These are phyloP conservation scores for Pseudorhombus dupliciocellatus DNA, from an alignment of 2,113 vertebrate species.

Conservation along the genomic window DNA sequence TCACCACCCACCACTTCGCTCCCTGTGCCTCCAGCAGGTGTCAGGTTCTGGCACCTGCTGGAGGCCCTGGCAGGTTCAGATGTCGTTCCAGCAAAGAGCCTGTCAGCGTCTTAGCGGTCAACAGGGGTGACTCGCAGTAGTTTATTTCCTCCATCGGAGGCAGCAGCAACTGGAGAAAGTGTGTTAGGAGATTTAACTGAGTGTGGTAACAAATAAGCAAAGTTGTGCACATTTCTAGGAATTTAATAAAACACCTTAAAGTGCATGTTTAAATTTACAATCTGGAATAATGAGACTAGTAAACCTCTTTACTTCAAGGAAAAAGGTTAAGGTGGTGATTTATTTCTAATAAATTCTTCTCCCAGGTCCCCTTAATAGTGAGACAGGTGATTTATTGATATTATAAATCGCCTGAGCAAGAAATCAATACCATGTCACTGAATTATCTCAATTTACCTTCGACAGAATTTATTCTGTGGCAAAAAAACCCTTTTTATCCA, in stretches of 20 bases:
- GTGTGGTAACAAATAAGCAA: not conserved
- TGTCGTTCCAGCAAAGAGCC: conserved; percentile 60
- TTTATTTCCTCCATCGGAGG: conserved; percentile 35
- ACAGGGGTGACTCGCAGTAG: conserved; percentile 29
- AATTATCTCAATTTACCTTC: conserved; percentile 34
- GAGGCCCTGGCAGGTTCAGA: conserved; percentile 62
- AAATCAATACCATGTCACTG: conserved; percentile 26
- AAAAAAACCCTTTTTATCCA: conserved; percentile 3
- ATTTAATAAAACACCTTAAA: not conserved
- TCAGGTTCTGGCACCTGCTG: conserved; percentile 71
- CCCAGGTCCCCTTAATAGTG: not conserved
- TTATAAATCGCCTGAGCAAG: conserved; percentile 25
- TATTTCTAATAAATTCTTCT: conserved; percentile 16
- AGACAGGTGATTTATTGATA: conserved; percentile 18
- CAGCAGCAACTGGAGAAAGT: not conserved
- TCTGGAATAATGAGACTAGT: conserved; percentile 3
- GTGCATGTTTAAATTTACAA: conserved; percentile 7
- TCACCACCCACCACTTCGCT: conserved; percentile 67
- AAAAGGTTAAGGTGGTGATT: conserved; percentile 16
- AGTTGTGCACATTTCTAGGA: no score
- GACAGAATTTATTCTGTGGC: conserved; percentile 1
- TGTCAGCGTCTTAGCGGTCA: conserved; percentile 46
- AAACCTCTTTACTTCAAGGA: conserved; percentile 2
- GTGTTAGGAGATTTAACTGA: not conserved
- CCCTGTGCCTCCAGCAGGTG: conserved; percentile 70